phyloP scores from a whole-genome alignment of 2,888 invertebrate species.

The Ctenicera cuprea region DNA sequence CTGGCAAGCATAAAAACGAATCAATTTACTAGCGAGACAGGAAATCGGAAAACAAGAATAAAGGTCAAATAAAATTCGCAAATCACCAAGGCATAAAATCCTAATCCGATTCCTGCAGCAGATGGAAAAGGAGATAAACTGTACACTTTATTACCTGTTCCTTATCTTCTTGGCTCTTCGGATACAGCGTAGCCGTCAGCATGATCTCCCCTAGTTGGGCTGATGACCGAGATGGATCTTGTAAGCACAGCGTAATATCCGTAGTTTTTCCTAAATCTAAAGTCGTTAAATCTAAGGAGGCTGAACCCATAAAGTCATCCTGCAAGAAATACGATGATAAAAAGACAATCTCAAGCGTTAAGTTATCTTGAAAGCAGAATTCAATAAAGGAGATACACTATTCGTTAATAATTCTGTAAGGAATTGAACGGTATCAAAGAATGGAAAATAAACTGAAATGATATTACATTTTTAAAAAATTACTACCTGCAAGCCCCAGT shows the following conservation, averaged over 20 bases:
- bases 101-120: neutral
- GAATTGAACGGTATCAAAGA: neutral
- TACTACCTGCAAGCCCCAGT: conserved; percentile 86
- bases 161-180: conserved; percentile 95
- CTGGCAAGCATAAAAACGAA: neutral
- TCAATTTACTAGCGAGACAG: neutral
- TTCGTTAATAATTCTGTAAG: no score
- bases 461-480: neutral
- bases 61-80: neutral
- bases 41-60: neutral
- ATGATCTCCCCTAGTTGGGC: conserved; percentile 88
- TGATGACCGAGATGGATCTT: conserved; percentile 83
- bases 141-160: conserved; percentile 83
- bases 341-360: neutral
- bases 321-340: conserved; percentile 69
- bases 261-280: conserved; percentile 85
- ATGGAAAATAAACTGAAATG: neutral
- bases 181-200: conserved; percentile 90
- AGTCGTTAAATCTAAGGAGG: conserved; percentile 87
- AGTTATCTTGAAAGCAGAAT: neutral
- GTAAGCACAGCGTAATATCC: conserved; percentile 87
- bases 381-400: no score
- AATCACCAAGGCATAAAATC: neutral
- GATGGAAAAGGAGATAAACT: conserved; percentile 8
- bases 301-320: conserved; percentile 98